Evolutionary conservation across 2,888 invertebrate species (phyloP).

Genomic region (Corythucha ciliata): DNA sequence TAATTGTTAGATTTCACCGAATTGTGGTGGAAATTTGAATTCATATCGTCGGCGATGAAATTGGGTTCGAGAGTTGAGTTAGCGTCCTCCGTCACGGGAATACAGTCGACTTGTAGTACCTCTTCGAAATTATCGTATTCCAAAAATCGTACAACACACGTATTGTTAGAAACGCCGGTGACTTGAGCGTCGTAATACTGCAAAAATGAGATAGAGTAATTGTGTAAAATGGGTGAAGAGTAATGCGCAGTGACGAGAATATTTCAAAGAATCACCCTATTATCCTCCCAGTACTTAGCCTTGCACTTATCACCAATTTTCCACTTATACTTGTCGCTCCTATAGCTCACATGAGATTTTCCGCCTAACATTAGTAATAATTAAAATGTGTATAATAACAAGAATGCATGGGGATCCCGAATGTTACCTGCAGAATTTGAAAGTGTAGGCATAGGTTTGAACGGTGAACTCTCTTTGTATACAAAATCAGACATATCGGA

Average conservation of each 20-base stretch:
- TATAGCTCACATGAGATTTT: background rate
- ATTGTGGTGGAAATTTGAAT: constrained; percentile 18
- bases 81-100: constrained; percentile 49
- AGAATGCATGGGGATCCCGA: background rate
- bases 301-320: constrained; percentile 72
- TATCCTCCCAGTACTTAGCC: constrained; percentile 90
- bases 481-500: constrained; percentile 35
- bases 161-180: constrained; percentile 68
- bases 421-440: constrained; percentile 12
- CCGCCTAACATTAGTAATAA: too few species aligned
- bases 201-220: constrained; percentile 32
- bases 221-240: background rate
- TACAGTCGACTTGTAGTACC: constrained; percentile 70
- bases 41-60: constrained; percentile 14
- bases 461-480: constrained; percentile 30
- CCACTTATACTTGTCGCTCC: constrained; percentile 55
- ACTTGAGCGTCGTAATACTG: constrained; percentile 77
- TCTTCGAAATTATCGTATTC: constrained; percentile 88
- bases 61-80: constrained; percentile 18
- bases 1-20: constrained; percentile 27
- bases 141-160: constrained; percentile 75
- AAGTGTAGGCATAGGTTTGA: constrained; percentile 15
- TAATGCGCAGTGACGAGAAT: background rate
- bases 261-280: constrained; percentile 51
- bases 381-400: too few species aligned